These are phyloP conservation scores for Tichodroma muraria DNA, from an alignment of 2,113 vertebrate genomes.

Conservation along the genomic window DNA sequence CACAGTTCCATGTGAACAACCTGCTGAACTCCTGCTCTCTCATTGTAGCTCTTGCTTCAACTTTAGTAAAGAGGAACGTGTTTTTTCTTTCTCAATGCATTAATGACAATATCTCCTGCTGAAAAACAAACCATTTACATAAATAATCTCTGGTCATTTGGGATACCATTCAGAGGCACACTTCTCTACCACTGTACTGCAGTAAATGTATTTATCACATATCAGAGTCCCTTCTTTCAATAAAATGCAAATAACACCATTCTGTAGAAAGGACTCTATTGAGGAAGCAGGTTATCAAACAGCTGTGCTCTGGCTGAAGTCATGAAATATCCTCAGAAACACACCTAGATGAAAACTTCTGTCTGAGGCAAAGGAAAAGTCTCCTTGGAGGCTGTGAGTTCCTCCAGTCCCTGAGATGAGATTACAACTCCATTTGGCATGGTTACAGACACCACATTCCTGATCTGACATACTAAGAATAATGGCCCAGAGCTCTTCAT, in stretches of 20 bases:
- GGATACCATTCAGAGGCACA: neutral
- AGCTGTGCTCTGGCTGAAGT: neutral
- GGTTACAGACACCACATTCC: neutral
- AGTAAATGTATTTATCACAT: neutral
- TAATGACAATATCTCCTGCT: neutral
- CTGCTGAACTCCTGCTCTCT: slow-evolving; percentile 8
- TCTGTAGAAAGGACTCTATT: neutral
- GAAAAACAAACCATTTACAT: neutral
- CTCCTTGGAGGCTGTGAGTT: neutral
- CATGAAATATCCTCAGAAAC: neutral
- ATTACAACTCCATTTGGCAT: neutral
- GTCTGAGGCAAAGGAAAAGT: neutral
- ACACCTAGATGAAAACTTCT: neutral
- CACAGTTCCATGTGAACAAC: neutral
- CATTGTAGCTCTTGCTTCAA: slow-evolving; percentile 16
- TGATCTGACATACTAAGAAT: neutral
- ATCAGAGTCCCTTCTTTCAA: neutral
- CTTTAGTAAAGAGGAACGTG: neutral
- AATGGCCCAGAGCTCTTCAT: slow-evolving; percentile 2
- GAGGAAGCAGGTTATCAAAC: neutral
- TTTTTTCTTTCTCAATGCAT: slow-evolving; percentile 37
- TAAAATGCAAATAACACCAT: neutral
- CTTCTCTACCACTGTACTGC: neutral
- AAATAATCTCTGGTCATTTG: neutral
- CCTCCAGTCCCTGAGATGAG: neutral